Conservation (phyloP, 2,888 invertebrate species). For the Cinara cedri region DNA sequence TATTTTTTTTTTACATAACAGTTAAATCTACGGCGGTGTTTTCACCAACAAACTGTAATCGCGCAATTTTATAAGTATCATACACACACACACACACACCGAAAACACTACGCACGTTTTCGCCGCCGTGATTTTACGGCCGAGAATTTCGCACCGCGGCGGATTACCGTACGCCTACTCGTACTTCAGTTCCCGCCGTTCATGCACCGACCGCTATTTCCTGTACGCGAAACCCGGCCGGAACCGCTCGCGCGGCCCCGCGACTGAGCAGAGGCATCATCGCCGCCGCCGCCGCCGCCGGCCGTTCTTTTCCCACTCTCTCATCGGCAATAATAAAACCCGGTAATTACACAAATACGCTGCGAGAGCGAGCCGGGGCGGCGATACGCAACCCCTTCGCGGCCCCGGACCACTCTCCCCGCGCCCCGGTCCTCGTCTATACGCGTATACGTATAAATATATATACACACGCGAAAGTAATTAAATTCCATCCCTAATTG, state of each 20-base stretch:
- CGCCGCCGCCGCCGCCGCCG: not conserved
- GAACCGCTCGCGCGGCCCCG: not conserved
- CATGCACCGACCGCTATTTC: not conserved
- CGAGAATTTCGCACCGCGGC: not conserved
- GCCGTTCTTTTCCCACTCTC: constrained; percentile 42
- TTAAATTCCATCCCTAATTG: constrained; percentile 55
- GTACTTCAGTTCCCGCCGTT: constrained; percentile 18
- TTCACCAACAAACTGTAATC: not conserved
- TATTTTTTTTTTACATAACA: too few relatives aligned
- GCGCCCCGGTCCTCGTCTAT: not conserved
- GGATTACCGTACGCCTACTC: not conserved
- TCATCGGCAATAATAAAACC: constrained; percentile 51
- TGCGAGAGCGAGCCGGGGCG: not conserved
- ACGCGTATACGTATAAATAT: too few relatives aligned
- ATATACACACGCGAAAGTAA: constrained; percentile 28
- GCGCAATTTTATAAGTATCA: not conserved
- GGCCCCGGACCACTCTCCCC: not conserved
- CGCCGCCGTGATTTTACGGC: constrained; percentile 9
- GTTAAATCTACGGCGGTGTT: too few relatives aligned
- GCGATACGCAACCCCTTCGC: constrained; percentile 18
- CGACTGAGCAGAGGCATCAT: constrained; percentile 15
- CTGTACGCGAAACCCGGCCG: not conserved
- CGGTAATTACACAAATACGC: constrained; percentile 45
- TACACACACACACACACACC: too few relatives aligned
- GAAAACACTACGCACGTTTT: not conserved